Evolutionary conservation across 2,888 invertebrate genomes (phyloP).

Genomic region (Globia sparganii): DNA sequence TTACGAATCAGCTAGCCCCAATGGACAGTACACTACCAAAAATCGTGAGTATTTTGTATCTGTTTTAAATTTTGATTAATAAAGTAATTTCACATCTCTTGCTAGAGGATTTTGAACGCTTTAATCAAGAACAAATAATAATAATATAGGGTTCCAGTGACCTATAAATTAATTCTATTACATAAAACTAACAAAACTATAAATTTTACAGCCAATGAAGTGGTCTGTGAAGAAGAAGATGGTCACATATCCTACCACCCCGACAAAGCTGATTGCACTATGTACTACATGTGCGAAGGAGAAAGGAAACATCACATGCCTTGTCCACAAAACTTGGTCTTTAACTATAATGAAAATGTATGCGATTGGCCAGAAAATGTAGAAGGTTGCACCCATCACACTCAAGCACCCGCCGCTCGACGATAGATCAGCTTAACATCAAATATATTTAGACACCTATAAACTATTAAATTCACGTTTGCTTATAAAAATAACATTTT

Average conservation of each 20-base stretch:
- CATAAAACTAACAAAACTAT: neutral
- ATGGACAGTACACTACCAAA: constrained; percentile 96
- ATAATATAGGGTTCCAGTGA: neutral
- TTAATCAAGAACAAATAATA: neutral
- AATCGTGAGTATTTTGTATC: constrained; percentile 93
- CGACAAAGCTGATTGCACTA: constrained; percentile 97
- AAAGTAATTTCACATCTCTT: neutral
- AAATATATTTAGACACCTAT: constrained; percentile 51
- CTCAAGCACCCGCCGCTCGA: constrained; percentile 87
- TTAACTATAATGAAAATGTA: constrained; percentile 97
- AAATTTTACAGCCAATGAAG: constrained; percentile 94
- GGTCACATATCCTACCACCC: constrained; percentile 98
- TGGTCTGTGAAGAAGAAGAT: constrained; percentile 97
- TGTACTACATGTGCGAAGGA: constrained; percentile 99
- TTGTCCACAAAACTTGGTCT: constrained; percentile 97
- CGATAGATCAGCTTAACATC: constrained; percentile 75
- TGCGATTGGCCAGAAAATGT: constrained; percentile 99
- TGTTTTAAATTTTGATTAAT: neutral
- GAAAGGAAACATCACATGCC: constrained; percentile 99
- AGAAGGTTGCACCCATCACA: constrained; percentile 93
- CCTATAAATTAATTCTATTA: neutral
- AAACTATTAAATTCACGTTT: constrained; percentile 65
- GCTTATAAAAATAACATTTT: constrained; percentile 62
- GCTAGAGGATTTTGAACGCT: neutral
- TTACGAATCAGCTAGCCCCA: constrained; percentile 93